Conservation (phyloP, 1,140 invertebrate genomes). For the Drosophila carrolli region DNA sequence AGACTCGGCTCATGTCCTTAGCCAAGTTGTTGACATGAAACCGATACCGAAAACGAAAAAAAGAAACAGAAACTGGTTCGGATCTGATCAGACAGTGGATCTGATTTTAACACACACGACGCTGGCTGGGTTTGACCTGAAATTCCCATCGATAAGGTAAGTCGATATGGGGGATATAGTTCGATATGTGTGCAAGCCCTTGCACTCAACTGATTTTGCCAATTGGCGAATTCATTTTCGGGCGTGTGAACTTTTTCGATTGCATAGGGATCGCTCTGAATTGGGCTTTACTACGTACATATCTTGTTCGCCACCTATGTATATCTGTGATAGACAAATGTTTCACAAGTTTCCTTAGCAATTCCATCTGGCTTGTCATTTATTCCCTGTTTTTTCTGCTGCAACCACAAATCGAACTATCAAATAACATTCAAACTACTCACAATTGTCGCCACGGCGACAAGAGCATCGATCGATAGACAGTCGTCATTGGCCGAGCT, state of each 20-base stretch:
- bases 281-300: neutral
- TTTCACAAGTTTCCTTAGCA: conserved; percentile 54
- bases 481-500: conserved; percentile 63
- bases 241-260: conserved; percentile 52
- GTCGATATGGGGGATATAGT: conserved; percentile 48
- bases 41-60: conserved; percentile 34
- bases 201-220: conserved; percentile 72
- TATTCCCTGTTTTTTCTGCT: conserved; percentile 38
- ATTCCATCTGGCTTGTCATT: conserved; percentile 21
- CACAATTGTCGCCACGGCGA: conserved; percentile 59
- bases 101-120: conserved; percentile 79
- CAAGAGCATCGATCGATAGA: conserved; percentile 69
- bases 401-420: conserved; percentile 71
- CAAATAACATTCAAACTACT: conserved; percentile 68
- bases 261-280: conserved; percentile 8
- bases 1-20: conserved; percentile 63
- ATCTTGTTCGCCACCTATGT: neutral
- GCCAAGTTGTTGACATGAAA: conserved; percentile 69
- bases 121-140: conserved; percentile 46
- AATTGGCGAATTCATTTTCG: conserved; percentile 29
- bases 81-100: conserved; percentile 51
- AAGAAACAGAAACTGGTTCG: conserved; percentile 47
- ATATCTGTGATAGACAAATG: conserved; percentile 6
- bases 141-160: conserved; percentile 74
- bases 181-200: conserved; percentile 58